Conservation (phyloP, 2,113 vertebrate genomes). For the Rhodinocichla rosea region DNA sequence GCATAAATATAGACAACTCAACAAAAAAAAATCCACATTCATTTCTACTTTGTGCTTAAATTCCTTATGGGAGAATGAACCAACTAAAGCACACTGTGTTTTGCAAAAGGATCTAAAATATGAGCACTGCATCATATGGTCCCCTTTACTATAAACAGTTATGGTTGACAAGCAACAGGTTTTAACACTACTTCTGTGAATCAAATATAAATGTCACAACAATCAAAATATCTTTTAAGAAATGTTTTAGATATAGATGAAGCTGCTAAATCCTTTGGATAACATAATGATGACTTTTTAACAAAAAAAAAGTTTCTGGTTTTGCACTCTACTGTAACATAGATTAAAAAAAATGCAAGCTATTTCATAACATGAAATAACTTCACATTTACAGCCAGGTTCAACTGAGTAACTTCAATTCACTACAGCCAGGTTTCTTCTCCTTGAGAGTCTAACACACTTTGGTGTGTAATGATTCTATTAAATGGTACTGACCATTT, state of each 20-base stretch:
- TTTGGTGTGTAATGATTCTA: neutral
- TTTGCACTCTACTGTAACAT: neutral
- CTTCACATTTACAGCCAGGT: neutral
- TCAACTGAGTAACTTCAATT: neutral
- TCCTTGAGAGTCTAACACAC: neutral
- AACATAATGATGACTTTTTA: neutral
- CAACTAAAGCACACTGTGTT: neutral
- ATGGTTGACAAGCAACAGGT: neutral
- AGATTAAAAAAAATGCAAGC: neutral
- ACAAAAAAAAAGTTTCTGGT: neutral
- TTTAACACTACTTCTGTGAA: neutral
- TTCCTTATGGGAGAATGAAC: neutral
- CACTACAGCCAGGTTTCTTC: neutral
- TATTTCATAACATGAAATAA: neutral
- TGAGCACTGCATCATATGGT: fast-evolving
- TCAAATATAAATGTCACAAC: neutral
- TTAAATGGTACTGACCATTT: neutral
- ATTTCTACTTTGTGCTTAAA: neutral
- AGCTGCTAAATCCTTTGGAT: neutral
- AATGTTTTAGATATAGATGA: neutral
- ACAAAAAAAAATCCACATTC: neutral
- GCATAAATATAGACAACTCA: neutral
- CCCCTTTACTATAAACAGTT: neutral
- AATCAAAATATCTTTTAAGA: neutral
- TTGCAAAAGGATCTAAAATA: neutral